Evolutionary conservation across 1,140 invertebrate species (phyloP).

Genomic region (Sinella curviseta): DNA sequence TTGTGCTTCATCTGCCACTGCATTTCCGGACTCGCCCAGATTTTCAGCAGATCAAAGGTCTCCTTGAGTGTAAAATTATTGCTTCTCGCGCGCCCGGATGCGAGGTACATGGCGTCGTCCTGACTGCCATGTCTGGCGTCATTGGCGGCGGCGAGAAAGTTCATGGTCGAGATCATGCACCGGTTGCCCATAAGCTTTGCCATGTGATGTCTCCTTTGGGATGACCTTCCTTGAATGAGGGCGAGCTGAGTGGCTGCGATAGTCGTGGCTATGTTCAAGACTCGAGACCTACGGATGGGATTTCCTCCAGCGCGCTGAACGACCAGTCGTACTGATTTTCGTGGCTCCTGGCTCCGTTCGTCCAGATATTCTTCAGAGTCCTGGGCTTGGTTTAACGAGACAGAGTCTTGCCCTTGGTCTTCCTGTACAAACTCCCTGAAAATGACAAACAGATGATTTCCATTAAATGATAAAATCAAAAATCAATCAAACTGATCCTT

Average conservation of each 20-base stretch:
- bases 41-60: slow-evolving; percentile 48
- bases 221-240: slow-evolving; percentile 27
- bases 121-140: slow-evolving; percentile 22
- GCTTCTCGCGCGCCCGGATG: slow-evolving; percentile 43
- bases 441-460: not conserved
- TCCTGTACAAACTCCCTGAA: slow-evolving; percentile 6
- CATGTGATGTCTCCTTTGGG: slow-evolving; percentile 44
- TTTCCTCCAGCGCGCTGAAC: too few relatives aligned
- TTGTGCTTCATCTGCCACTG: slow-evolving; percentile 48
- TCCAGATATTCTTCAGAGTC: too few relatives aligned
- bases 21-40: slow-evolving; percentile 49
- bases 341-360: too few relatives aligned
- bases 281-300: not conserved
- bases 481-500: not conserved
- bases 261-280: not conserved
- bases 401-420: slow-evolving; percentile 12
- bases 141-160: slow-evolving; percentile 19
- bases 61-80: slow-evolving; percentile 49
- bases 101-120: slow-evolving; percentile 46
- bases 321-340: too few relatives aligned
- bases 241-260: slow-evolving; percentile 15
- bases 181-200: slow-evolving; percentile 46
- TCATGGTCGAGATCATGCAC: not conserved
- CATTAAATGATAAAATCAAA: not conserved
- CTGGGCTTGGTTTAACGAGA: not conserved